Evolutionary conservation across 2,797 vertebrate species (phyloP).

Genomic region (Philypnodon macrostomus): DNA sequence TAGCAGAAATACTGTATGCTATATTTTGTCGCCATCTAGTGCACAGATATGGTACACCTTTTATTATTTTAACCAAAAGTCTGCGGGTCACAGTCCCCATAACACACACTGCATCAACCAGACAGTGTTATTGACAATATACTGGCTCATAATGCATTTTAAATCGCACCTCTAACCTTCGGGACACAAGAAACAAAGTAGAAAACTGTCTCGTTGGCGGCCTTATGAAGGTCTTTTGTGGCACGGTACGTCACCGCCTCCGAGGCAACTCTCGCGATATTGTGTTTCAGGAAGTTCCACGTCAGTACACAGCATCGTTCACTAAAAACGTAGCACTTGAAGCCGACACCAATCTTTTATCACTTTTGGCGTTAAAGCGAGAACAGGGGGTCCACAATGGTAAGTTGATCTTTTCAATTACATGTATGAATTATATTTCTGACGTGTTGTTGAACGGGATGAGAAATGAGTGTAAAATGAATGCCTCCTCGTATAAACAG

Average conservation of each 20-base stretch:
- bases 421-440: not conserved
- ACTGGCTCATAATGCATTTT: not conserved
- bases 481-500: constrained; percentile 18
- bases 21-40: constrained; percentile 3
- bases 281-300: constrained; percentile 89
- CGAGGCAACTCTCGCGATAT: constrained; percentile 55
- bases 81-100: not conserved
- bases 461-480: constrained; percentile 2
- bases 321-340: constrained; percentile 30
- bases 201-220: too few species aligned
- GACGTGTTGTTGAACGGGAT: not conserved
- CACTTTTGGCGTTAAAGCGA: constrained; percentile 36
- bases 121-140: not conserved
- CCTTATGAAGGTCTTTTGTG: not conserved
- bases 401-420: constrained; percentile 30
- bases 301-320: constrained; percentile 74
- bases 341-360: constrained; percentile 19
- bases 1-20: not conserved
- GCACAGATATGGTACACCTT: not conserved
- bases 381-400: constrained; percentile 67
- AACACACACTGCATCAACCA: not conserved
- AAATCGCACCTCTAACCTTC: not conserved
- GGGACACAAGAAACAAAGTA: too few species aligned
- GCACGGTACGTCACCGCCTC: constrained; percentile 68
- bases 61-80: not conserved